phyloP scores from a whole-genome alignment of 2,888 invertebrate species.

The Calliopum simillimum region DNA sequence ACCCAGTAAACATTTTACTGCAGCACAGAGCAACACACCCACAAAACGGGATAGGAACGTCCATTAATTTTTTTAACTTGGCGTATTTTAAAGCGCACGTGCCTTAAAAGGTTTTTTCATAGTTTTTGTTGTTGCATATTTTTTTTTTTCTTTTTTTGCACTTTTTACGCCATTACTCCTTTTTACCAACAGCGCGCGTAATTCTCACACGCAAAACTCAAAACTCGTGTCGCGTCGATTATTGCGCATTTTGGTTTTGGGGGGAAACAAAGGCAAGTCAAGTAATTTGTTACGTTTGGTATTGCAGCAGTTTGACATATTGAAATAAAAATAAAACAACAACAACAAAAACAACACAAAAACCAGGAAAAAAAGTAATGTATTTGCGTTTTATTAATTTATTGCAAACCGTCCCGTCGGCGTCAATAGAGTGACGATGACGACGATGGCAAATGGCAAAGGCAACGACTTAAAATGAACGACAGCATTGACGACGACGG shows the following conservation, averaged over 20 bases:
- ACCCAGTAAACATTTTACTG: too few relatives aligned
- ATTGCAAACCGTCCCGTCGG: slow-evolving; percentile 17
- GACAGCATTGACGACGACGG: background rate
- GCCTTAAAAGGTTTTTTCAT: slow-evolving; percentile 6
- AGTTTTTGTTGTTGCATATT: background rate
- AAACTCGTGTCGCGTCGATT: slow-evolving; percentile 13
- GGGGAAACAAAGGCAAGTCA: slow-evolving; percentile 23
- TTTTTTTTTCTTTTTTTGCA: background rate
- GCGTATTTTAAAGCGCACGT: background rate
- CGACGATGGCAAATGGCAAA: background rate
- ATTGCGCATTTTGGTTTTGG: slow-evolving; percentile 3
- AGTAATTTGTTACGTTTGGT: slow-evolving; percentile 26
- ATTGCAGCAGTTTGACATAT: slow-evolving; percentile 17
- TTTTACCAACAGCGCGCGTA: background rate
- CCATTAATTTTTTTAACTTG: too few relatives aligned
- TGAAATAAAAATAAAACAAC: slow-evolving; percentile 7
- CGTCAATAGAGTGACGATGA: background rate
- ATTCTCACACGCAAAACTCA: background rate
- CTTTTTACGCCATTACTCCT: slow-evolving; percentile 1
- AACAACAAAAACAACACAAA: background rate
- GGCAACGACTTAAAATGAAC: background rate
- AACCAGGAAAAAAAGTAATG: slow-evolving; percentile 3
- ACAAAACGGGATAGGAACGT: too few relatives aligned
- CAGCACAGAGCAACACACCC: too few relatives aligned
- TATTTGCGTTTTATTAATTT: slow-evolving; percentile 27